Conservation (phyloP, 2,113 vertebrate species). For the Eptatretus burgeri region DNA sequence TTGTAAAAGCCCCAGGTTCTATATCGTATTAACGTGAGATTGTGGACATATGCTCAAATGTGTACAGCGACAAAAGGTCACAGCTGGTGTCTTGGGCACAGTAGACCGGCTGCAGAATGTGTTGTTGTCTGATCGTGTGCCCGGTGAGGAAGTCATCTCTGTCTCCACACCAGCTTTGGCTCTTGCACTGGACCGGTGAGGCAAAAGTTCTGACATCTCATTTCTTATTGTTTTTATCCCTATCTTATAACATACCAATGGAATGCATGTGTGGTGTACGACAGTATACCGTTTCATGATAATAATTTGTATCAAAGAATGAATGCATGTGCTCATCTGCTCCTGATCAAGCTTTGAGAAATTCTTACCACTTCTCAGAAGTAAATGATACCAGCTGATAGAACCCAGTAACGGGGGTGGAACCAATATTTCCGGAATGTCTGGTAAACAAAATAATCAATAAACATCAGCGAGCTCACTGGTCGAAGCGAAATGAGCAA, state of each 20-base stretch:
- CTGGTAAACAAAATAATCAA: too few species aligned
- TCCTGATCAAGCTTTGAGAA: too few species aligned
- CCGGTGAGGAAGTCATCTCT: background rate
- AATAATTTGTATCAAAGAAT: background rate
- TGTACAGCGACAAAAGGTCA: background rate
- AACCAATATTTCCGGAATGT: too few species aligned
- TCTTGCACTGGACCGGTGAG: slow-evolving; percentile 2
- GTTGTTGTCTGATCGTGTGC: background rate
- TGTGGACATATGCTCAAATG: too few species aligned
- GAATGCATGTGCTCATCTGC: too few species aligned
- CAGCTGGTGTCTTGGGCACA: background rate
- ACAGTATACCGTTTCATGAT: background rate
- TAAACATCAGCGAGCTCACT: too few species aligned
- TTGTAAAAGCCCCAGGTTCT: too few species aligned
- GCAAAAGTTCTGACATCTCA: background rate
- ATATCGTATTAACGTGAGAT: too few species aligned
- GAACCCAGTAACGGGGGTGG: too few species aligned
- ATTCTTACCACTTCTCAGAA: too few species aligned
- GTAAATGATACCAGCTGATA: too few species aligned
- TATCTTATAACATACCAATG: background rate
- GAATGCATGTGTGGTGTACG: background rate
- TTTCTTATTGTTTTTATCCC: background rate
- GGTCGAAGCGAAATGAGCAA: too few species aligned
- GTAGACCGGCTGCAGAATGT: background rate
- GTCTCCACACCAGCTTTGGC: slow-evolving; percentile 3